phyloP scores from a whole-genome alignment of 2,113 vertebrate species.

The Notothenia coriiceps region DNA sequence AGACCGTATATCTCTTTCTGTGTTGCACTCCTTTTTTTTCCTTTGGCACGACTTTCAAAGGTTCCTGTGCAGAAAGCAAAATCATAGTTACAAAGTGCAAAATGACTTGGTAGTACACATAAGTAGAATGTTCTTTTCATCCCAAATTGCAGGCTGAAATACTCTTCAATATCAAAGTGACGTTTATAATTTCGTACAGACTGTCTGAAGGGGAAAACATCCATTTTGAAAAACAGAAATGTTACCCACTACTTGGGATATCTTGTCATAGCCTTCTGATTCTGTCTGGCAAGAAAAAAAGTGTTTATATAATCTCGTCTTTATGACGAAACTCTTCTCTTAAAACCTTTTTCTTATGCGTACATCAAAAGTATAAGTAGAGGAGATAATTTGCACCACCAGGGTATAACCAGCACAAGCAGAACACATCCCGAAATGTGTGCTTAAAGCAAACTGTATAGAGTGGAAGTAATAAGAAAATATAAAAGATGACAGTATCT shows the following conservation, averaged over 20 bases:
- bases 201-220: background rate
- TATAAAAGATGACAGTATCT: background rate
- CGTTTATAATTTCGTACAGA: background rate
- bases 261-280: slow-evolving; percentile 9
- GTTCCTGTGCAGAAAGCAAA: background rate
- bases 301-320: background rate
- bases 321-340: background rate
- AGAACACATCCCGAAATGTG: background rate
- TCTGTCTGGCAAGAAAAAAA: background rate
- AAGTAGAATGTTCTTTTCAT: background rate
- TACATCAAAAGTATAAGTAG: background rate
- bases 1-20: slow-evolving; percentile 19
- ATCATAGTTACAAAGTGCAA: background rate
- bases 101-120: background rate
- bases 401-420: background rate
- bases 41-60: slow-evolving; percentile 31
- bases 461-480: background rate
- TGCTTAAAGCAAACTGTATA: background rate
- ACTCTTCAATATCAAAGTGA: background rate
- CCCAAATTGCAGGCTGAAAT: background rate
- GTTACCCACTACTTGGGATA: background rate
- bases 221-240: background rate
- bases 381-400: background rate
- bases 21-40: slow-evolving; percentile 2
- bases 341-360: background rate